These are phyloP conservation scores for Tolmerus cingulatus DNA, from an alignment of 2,888 invertebrate species.

Conservation along the genomic window DNA sequence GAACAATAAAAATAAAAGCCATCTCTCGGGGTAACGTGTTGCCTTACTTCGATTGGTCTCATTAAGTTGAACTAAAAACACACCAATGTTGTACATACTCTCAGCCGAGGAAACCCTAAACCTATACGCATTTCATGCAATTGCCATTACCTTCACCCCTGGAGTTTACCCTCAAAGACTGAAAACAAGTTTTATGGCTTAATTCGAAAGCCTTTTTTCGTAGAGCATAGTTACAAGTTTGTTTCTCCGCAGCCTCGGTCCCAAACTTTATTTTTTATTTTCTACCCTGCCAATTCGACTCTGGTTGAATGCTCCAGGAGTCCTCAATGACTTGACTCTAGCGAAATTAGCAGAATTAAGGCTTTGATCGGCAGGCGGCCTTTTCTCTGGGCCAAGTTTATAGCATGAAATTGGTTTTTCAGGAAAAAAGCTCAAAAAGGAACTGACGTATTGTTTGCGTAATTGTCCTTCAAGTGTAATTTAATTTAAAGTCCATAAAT, in stretches of 20 bases:
- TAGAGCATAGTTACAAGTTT: neutral
- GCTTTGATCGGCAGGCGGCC: neutral
- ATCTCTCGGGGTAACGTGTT: neutral
- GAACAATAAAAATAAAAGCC: neutral
- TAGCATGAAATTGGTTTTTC: neutral
- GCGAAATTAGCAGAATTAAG: neutral
- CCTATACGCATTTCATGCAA: neutral
- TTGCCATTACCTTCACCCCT: neutral
- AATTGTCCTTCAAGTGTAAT: neutral
- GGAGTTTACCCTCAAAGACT: neutral
- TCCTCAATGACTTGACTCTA: neutral
- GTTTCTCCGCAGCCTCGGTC: neutral
- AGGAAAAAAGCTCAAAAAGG: neutral
- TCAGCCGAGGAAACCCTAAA: neutral
- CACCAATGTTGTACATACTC: neutral
- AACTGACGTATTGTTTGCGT: neutral
- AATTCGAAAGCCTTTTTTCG: neutral
- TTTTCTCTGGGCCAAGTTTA: neutral
- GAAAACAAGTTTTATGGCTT: neutral
- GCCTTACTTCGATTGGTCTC: neutral
- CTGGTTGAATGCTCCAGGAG: neutral
- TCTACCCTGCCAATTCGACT: neutral
- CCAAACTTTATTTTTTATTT: neutral
- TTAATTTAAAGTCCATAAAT: neutral
- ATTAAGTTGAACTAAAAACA: neutral